Evolutionary conservation across 2,888 invertebrate genomes (phyloP).

Genomic region (Meliscaeva auricollis): DNA sequence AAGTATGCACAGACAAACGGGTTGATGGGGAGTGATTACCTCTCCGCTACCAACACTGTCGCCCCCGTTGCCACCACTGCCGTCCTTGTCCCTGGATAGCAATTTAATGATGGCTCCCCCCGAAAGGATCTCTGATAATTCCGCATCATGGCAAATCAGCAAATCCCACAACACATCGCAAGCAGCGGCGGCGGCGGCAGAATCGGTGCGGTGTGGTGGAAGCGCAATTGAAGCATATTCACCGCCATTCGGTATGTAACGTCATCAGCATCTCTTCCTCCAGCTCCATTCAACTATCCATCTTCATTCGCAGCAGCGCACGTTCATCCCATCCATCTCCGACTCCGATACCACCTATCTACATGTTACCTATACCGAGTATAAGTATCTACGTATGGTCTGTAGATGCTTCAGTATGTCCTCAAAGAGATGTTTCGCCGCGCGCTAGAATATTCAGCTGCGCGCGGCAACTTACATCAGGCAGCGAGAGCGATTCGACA

Average conservation of each 20-base stretch:
- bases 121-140: conserved; percentile 75
- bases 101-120: conserved; percentile 75
- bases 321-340: conserved; percentile 56
- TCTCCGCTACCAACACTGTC: background rate
- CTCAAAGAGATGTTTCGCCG: conserved; percentile 56
- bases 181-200: background rate
- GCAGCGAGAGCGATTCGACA: background rate
- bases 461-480: conserved; percentile 67
- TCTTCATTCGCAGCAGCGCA: conserved; percentile 70
- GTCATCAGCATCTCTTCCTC: conserved; percentile 73
- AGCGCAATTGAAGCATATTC: conserved; percentile 75
- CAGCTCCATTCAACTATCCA: conserved; percentile 74
- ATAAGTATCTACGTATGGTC: conserved; percentile 3
- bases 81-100: conserved; percentile 61
- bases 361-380: background rate
- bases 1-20: conserved; percentile 73
- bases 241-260: conserved; percentile 76
- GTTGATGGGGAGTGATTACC: conserved; percentile 74
- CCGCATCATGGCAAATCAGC: conserved; percentile 75
- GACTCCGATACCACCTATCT: conserved; percentile 29
- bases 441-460: conserved; percentile 66
- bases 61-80: background rate
- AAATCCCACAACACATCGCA: conserved; percentile 74
- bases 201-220: conserved; percentile 35
- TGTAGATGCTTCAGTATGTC: conserved; percentile 29